Base-by-base conservation (phyloP, 2,113 vertebrate species). In the Phalacrocorax brasilianus region DNA sequence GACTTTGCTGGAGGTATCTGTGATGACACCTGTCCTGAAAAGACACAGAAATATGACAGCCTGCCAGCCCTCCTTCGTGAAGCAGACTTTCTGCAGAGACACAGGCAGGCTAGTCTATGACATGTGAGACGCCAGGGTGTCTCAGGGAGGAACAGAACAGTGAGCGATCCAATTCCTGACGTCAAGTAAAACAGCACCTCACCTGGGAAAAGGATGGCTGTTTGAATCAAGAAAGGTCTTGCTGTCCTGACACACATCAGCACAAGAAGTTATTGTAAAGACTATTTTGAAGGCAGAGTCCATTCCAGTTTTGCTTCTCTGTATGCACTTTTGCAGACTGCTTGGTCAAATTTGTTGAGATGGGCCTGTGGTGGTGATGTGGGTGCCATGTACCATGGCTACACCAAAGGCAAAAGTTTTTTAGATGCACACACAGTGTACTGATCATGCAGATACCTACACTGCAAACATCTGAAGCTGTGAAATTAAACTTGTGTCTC, bases 41-140 rank as follows among this genome's bases (percentile, higher is more conserved):
- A 85, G 24, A 40, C 30, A 24, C 5, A 33, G 6, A 45, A 67
- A 27, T 61, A 19, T 15, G 49, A 49, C 40, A 56, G 33, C 2
- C 9, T 44, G 21, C 2, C n/a, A 65, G 33, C 4, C 8, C 8
- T 61, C 4, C 19, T n/a, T 33, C 19, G 8, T n/a, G 61, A 92
- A 74, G n/a, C 14, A 65, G 38, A 42, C 14, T 58, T 49, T 20
- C 5, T 33, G 38, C 23, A 72, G 38, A 72, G 44, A 38, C 5
- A 2, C 23, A 58, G 30, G 47, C 52, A 83, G 42, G 49, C 11
- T 21, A 24, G 35, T 7, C 27, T 52, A 11, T 6, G 14, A 38
- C 24, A 58, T 3, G 4, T 1, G 2, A 13, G 45, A 62, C 6
- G 7, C 42, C 35, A 61, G 19, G 11, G 38, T 7, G 7, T 20